Percentiles rank a stretch among this genome's conserved stretches.
phyloP scores from a whole-genome alignment of 2,888 invertebrate species.

The Nomada flava region DNA sequence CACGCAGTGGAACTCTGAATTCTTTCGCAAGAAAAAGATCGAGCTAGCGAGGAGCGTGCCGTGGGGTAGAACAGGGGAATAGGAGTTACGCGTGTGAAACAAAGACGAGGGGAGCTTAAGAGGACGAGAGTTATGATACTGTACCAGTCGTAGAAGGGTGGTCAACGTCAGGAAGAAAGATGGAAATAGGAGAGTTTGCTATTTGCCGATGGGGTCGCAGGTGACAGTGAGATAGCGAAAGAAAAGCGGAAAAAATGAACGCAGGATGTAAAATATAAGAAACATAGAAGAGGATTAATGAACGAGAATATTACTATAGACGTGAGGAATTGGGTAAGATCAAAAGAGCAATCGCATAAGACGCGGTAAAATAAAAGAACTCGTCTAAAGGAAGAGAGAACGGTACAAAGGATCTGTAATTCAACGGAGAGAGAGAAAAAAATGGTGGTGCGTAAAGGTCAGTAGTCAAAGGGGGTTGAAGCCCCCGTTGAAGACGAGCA shows the following conservation, averaged over 20 bases:
- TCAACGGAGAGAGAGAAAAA: background rate
- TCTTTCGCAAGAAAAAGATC: background rate
- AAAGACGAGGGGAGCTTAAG: conserved; percentile 5
- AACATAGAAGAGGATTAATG: background rate
- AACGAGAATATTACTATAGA: background rate
- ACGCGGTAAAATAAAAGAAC: background rate
- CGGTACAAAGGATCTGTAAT: background rate
- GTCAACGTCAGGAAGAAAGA: background rate
- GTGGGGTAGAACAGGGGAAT: background rate
- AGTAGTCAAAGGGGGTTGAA: background rate
- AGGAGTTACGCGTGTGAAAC: conserved; percentile 10
- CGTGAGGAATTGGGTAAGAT: too few relatives aligned
- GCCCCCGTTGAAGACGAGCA: too few relatives aligned
- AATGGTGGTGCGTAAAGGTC: conserved; percentile 1
- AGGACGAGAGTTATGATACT: conserved; percentile 10
- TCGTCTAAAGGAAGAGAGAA: background rate
- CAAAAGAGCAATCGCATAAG: background rate
- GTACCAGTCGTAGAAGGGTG: background rate
- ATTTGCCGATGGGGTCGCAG: background rate
- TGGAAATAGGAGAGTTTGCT: background rate
- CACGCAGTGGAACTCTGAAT: conserved; percentile 20
- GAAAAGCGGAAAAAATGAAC: background rate
- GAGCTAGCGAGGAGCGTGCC: background rate
- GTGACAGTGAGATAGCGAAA: background rate
- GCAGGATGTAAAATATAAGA: background rate